Conservation (phyloP, 2,797 vertebrate species). For the Tapera naevia region DNA sequence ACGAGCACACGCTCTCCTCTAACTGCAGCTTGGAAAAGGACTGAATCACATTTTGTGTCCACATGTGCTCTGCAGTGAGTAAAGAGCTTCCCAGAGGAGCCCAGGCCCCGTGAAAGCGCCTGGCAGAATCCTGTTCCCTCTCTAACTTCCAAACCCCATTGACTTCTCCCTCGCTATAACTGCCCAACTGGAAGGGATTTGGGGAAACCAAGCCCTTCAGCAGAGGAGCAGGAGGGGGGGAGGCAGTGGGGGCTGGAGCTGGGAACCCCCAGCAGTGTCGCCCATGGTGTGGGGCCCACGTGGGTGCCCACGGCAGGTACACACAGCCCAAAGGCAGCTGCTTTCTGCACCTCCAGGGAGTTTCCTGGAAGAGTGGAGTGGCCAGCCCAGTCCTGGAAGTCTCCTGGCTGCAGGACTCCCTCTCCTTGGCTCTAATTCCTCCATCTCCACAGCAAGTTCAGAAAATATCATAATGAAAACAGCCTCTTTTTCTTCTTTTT, state of each 20-base stretch:
- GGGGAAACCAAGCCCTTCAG: not conserved
- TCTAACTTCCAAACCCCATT: not conserved
- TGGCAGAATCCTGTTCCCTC: not conserved
- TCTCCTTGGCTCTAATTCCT: constrained; percentile 16
- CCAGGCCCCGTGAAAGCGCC: not conserved
- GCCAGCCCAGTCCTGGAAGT: not conserved
- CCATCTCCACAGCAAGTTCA: constrained; percentile 20
- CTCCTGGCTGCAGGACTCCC: not conserved
- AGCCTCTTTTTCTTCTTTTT: not conserved
- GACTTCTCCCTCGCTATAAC: not conserved
- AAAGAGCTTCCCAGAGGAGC: constrained; percentile 8
- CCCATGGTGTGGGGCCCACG: too few species aligned
- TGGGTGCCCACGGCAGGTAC: rapidly evolving
- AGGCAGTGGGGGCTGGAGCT: not conserved
- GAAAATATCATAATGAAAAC: constrained; percentile 39
- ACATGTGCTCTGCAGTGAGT: not conserved
- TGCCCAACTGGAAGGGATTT: not conserved
- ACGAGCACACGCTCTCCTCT: not conserved
- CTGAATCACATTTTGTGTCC: not conserved
- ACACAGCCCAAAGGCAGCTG: rapidly evolving
- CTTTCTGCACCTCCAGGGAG: not conserved
- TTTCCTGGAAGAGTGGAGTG: not conserved
- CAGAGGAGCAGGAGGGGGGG: not conserved
- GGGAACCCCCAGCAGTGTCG: not conserved
- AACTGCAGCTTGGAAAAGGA: not conserved